phyloP scores from a whole-genome alignment of 2,888 invertebrate species.

The Agrilus mali region DNA sequence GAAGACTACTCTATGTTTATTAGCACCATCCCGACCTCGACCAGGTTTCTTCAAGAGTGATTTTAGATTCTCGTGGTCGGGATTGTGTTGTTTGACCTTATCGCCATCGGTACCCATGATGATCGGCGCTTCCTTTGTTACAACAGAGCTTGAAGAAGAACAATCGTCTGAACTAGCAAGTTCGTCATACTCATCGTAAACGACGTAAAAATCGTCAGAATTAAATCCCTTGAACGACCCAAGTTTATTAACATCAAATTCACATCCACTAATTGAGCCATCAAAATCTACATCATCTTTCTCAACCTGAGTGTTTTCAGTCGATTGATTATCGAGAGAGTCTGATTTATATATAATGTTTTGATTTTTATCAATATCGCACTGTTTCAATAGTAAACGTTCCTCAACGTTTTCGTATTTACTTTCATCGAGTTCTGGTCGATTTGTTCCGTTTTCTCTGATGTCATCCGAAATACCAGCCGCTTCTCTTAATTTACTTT shows the following conservation, averaged over 20 bases:
- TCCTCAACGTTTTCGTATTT: neutral
- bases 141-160: constrained; percentile 14
- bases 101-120: constrained; percentile 35
- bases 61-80: constrained; percentile 51
- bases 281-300: constrained; percentile 3
- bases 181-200: constrained; percentile 31
- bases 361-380: neutral
- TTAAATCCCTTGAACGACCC: constrained; percentile 17
- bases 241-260: constrained; percentile 26
- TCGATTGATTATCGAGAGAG: neutral
- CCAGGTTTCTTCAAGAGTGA: constrained; percentile 67
- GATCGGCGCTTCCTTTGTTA: constrained; percentile 24
- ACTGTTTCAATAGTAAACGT: neutral
- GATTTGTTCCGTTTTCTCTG: neutral
- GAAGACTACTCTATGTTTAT: constrained; percentile 61
- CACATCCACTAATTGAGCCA: constrained; percentile 18
- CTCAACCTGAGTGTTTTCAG: neutral
- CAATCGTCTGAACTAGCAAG: constrained; percentile 13
- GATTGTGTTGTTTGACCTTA: constrained; percentile 38
- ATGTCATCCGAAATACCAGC: constrained; percentile 23
- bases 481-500: constrained; percentile 29
- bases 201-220: constrained; percentile 21
- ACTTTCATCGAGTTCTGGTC: constrained; percentile 1
- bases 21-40: constrained; percentile 40
- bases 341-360: neutral